These are phyloP conservation scores for Tachypleus tridentatus DNA, from an alignment of 1,140 invertebrate species.

Conservation along the genomic window DNA sequence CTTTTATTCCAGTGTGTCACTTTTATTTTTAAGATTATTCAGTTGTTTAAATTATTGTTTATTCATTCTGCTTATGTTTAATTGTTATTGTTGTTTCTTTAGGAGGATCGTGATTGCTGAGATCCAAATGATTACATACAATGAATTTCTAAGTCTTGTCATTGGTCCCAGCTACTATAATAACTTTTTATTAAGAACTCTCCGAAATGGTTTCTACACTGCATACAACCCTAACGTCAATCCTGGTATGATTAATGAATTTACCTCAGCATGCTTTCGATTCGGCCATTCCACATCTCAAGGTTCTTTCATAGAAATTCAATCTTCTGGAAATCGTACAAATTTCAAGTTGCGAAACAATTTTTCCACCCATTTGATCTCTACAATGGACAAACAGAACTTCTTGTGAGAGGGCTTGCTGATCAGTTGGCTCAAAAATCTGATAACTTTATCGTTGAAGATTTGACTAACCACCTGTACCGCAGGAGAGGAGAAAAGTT, in stretches of 20 bases:
- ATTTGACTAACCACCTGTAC: constrained; percentile 23
- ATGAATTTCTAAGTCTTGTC: constrained; percentile 42
- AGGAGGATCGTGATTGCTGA: constrained; percentile 25
- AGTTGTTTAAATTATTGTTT: too few species aligned
- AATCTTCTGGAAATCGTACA: constrained; percentile 10
- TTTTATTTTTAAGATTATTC: too few species aligned
- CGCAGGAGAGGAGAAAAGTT: constrained; percentile 17
- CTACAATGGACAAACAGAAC: constrained; percentile 26
- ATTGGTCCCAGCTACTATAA: constrained; percentile 31
- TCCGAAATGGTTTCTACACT: constrained; percentile 13
- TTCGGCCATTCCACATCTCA: constrained; percentile 35
- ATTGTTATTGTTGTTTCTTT: constrained; percentile 4
- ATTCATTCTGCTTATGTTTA: too few species aligned
- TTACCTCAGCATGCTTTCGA: constrained; percentile 21
- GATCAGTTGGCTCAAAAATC: constrained; percentile 39
- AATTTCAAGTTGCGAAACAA: constrained; percentile 21
- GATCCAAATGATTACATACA: constrained; percentile 40
- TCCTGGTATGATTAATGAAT: constrained; percentile 29
- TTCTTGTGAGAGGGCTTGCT: constrained; percentile 50
- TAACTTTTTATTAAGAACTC: constrained; percentile 20
- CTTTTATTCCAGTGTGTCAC: too few species aligned
- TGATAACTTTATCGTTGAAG: constrained; percentile 26
- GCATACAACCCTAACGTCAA: constrained; percentile 24
- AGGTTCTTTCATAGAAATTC: constrained; percentile 17
- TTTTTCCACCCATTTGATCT: constrained; percentile 25